Conservation (phyloP, 2,113 vertebrate genomes). For the Montifringilla adamsi region DNA sequence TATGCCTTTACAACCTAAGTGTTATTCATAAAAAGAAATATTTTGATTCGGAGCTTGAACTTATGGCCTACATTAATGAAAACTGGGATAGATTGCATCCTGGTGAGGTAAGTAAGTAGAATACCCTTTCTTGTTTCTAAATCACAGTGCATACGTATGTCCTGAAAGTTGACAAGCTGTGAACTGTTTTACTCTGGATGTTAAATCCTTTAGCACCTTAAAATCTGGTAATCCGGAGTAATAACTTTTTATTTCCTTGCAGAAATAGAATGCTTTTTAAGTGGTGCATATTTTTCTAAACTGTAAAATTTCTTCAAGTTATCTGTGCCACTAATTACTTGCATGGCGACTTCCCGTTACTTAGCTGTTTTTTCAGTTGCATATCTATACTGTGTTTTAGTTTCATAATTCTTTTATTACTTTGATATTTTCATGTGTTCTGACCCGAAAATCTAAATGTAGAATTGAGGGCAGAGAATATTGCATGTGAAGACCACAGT, state of each 20-base stretch:
- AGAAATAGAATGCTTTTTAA: not conserved
- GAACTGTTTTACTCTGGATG: not conserved
- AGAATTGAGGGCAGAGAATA: not conserved
- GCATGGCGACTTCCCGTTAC: not conserved
- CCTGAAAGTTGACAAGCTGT: not conserved
- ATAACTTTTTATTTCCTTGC: not conserved
- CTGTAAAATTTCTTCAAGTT: not conserved
- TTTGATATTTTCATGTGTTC: not conserved
- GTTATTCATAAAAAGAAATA: conserved; percentile 99
- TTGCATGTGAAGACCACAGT: not conserved
- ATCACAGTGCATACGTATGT: not conserved
- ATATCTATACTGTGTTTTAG: not conserved
- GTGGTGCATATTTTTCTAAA: not conserved
- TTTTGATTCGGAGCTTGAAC: conserved; percentile 95
- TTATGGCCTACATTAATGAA: conserved; percentile 95
- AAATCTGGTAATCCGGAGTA: not conserved
- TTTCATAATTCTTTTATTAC: not conserved
- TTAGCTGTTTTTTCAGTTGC: not conserved
- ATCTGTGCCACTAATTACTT: not conserved
- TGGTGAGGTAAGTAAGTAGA: conserved; percentile 81
- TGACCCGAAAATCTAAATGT: not conserved
- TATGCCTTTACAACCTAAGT: conserved; percentile 98
- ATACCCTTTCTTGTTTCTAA: not conserved
- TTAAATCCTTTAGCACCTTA: not conserved
- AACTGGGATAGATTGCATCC: conserved; percentile 97